These are phyloP conservation scores for Hypothenemus hampei DNA, from an alignment of 1,140 invertebrate genomes.

Conservation along the genomic window DNA sequence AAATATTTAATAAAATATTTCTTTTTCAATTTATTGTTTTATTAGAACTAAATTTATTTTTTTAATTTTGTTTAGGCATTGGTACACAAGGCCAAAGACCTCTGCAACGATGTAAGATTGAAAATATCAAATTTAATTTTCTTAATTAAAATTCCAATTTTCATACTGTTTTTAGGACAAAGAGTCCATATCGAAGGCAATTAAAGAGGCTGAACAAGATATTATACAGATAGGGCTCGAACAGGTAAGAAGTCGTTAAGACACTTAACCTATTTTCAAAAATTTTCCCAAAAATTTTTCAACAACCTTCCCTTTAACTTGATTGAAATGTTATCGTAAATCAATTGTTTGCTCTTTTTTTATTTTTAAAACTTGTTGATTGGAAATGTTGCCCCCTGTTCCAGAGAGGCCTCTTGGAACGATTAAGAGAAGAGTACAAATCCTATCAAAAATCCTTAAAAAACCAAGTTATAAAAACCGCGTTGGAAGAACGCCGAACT, in stretches of 20 bases:
- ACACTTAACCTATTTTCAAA: slow-evolving; percentile 12
- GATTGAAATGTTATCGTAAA: background rate
- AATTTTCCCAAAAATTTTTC: background rate
- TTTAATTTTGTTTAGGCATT: too few relatives aligned
- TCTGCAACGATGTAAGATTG: too few relatives aligned
- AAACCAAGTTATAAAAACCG: slow-evolving; percentile 33
- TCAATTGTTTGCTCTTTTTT: background rate
- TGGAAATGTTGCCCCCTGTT: too few relatives aligned
- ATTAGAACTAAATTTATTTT: too few relatives aligned
- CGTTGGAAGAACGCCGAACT: slow-evolving; percentile 37
- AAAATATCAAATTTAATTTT: slow-evolving; percentile 8
- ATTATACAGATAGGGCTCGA: slow-evolving; percentile 51
- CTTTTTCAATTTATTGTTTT: too few relatives aligned
- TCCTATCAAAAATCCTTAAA: slow-evolving; percentile 35
- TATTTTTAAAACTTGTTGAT: background rate
- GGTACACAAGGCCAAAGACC: too few relatives aligned
- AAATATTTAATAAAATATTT: background rate
- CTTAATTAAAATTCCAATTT: background rate
- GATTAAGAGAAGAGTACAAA: slow-evolving; percentile 40
- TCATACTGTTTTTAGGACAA: slow-evolving; percentile 25
- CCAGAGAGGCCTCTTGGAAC: slow-evolving; percentile 39
- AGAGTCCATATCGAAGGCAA: slow-evolving; percentile 47
- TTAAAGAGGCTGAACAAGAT: slow-evolving; percentile 51
- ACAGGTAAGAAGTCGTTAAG: slow-evolving; percentile 46
- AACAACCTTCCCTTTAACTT: background rate